A percentile compares a stretch with the other conserved stretches of the same genome.
Conservation (phyloP, 2,113 vertebrate genomes). For the Irena cyanogastra region DNA sequence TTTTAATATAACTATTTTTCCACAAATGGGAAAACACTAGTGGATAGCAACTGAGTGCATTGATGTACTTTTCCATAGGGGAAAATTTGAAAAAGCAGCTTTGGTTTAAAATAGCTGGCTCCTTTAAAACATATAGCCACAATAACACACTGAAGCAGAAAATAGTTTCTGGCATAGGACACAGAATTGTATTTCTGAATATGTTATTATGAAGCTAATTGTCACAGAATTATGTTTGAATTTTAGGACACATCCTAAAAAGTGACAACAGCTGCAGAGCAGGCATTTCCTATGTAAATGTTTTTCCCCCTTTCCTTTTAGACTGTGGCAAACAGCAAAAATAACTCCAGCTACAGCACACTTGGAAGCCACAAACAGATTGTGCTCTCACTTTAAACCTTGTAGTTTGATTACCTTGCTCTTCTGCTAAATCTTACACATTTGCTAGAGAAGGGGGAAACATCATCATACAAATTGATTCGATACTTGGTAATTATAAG, state of each 20-base stretch:
- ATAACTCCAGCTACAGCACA: background rate
- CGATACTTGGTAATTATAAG: background rate
- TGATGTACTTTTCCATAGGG: background rate
- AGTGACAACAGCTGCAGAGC: background rate
- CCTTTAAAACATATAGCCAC: background rate
- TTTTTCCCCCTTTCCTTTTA: background rate
- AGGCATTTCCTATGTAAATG: background rate
- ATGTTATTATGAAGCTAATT: slow-evolving; percentile 28
- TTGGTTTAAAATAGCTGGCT: background rate
- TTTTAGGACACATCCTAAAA: background rate
- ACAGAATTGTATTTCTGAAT: background rate
- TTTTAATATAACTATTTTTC: background rate
- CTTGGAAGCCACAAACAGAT: background rate
- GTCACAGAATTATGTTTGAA: background rate
- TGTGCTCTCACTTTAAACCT: background rate
- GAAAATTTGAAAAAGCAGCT: background rate
- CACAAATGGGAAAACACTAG: background rate
- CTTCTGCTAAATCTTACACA: background rate
- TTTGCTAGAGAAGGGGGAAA: background rate
- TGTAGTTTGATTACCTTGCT: background rate
- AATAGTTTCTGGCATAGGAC: slow-evolving; percentile 11
- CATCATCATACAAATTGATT: background rate
- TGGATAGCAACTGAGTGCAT: background rate
- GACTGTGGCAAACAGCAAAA: background rate
- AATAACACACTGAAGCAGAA: slow-evolving; percentile 30